These are phyloP conservation scores for Bovichtus variegatus DNA, from an alignment of 2,797 vertebrate genomes.

Conservation along the genomic window DNA sequence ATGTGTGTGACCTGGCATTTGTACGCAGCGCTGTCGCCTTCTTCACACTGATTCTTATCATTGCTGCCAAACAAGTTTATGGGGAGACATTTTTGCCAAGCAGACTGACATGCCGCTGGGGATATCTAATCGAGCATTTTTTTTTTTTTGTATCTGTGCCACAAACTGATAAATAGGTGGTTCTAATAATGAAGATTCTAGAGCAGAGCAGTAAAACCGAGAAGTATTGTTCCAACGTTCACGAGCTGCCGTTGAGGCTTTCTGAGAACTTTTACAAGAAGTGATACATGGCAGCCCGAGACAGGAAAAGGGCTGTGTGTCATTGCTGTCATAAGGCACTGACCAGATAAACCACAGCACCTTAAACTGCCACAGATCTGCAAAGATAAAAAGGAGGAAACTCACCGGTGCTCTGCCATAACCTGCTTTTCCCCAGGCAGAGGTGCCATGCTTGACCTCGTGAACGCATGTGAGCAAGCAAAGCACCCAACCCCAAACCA, in stretches of 20 bases:
- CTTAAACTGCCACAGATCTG: constrained; percentile 68
- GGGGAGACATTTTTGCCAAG: constrained; percentile 28
- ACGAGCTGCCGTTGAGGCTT: constrained; percentile 58
- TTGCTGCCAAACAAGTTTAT: constrained; percentile 71
- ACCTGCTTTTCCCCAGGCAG: constrained; percentile 52
- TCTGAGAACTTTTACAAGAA: constrained; percentile 82
- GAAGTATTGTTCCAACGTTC: constrained; percentile 54
- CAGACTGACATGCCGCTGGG: neutral
- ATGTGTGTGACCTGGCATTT: constrained; percentile 51
- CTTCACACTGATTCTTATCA: constrained; percentile 61
- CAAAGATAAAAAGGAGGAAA: constrained; percentile 49
- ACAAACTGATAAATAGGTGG: constrained; percentile 25
- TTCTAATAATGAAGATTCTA: constrained; percentile 1
- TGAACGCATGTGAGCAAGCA: constrained; percentile 28
- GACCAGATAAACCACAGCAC: constrained; percentile 81
- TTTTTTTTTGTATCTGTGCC: constrained; percentile 36
- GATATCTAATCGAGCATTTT: neutral
- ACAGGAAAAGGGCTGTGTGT: constrained; percentile 78
- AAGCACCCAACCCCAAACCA: constrained; percentile 2
- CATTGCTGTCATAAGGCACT: constrained; percentile 70
- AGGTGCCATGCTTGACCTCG: constrained; percentile 63
- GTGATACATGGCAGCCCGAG: constrained; percentile 69
- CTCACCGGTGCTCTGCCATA: constrained; percentile 50
- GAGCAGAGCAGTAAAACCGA: constrained; percentile 67
- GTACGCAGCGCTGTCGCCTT: neutral